Conservation (phyloP, 2,888 invertebrate genomes). For the Fragum sueziense region DNA sequence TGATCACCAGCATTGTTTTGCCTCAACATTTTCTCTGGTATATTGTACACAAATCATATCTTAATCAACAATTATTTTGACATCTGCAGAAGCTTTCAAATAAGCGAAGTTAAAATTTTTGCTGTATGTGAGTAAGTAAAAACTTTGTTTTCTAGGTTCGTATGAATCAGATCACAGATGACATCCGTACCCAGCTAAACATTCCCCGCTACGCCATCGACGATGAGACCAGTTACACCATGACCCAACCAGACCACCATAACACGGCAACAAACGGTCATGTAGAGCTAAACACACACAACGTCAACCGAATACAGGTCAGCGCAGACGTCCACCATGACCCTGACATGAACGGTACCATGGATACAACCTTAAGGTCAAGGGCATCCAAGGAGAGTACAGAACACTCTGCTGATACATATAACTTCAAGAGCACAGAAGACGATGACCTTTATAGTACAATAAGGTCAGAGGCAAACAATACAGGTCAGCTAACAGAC, state of each 20-base stretch:
- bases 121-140: too few relatives aligned
- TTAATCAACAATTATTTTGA: too few relatives aligned
- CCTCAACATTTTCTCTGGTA: too few relatives aligned
- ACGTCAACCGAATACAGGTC: slow-evolving; percentile 4
- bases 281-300: not conserved
- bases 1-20: too few relatives aligned
- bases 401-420: slow-evolving; percentile 62
- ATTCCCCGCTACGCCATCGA: slow-evolving; percentile 62
- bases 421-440: slow-evolving; percentile 63
- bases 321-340: slow-evolving; percentile 24
- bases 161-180: slow-evolving; percentile 74
- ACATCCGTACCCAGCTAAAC: slow-evolving; percentile 74
- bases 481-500: slow-evolving; percentile 60
- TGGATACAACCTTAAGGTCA: slow-evolving; percentile 51
- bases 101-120: too few relatives aligned
- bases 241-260: slow-evolving; percentile 25
- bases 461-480: slow-evolving; percentile 62
- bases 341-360: slow-evolving; percentile 39
- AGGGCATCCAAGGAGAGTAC: slow-evolving; percentile 53
- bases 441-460: slow-evolving; percentile 67
- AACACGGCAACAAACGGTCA: slow-evolving; percentile 18
- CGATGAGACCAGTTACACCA: slow-evolving; percentile 54
- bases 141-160: slow-evolving; percentile 65
- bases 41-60: too few relatives aligned
- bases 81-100: too few relatives aligned